Percentiles rank a stretch among this genome's conserved stretches.
Evolutionary conservation across 35 echinoderm and acorn worm species (phyloP).

Genomic region (Lytechinus variegatus): DNA sequence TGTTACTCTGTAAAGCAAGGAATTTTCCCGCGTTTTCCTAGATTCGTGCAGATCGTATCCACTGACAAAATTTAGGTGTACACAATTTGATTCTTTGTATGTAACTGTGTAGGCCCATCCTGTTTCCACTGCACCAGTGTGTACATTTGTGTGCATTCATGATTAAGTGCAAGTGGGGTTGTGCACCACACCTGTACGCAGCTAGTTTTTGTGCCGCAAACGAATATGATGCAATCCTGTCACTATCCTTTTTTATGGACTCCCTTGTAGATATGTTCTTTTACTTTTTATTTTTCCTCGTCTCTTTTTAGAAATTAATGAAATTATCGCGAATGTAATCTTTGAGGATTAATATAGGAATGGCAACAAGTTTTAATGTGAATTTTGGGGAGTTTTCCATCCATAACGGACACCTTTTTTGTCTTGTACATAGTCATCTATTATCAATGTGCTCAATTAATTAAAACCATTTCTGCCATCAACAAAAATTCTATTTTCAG

Average conservation of each 20-base stretch:
- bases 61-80: neutral
- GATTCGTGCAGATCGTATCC: neutral
- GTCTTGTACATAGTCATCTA: neutral
- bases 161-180: neutral
- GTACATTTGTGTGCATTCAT: neutral
- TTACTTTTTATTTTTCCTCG: neutral
- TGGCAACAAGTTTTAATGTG: neutral
- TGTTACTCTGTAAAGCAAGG: too few species aligned
- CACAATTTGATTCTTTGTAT: neutral
- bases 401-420: neutral
- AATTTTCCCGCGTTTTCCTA: too few species aligned
- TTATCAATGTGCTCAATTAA: conserved; percentile 13
- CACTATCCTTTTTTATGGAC: neutral
- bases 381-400: neutral
- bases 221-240: neutral
- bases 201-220: neutral
- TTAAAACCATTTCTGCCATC: conserved; percentile 18
- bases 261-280: neutral
- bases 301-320: neutral
- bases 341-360: neutral
- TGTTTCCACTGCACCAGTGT: neutral
- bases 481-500: neutral
- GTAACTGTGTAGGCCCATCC: neutral
- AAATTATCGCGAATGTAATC: neutral
- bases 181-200: neutral